Conservation (phyloP, 2,797 vertebrate species). For the Semotilus atromaculatus region DNA sequence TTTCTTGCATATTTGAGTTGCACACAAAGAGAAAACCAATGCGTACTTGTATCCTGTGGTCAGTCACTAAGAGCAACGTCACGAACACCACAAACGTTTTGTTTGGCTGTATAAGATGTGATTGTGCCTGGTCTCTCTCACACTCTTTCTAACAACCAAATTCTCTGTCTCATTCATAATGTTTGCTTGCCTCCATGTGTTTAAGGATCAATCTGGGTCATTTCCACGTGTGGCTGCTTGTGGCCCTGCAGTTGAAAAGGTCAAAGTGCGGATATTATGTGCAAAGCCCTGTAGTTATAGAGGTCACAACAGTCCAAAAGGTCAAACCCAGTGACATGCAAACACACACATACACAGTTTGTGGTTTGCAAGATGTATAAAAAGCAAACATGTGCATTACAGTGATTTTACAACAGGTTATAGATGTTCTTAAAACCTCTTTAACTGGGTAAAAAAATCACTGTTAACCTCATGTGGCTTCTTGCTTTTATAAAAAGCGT, state of each 20-base stretch:
- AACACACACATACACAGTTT: constrained; percentile 1
- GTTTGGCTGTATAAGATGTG: neutral
- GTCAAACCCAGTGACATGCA: constrained; percentile 59
- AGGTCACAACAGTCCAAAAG: constrained; percentile 68
- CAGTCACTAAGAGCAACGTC: neutral
- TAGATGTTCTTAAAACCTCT: neutral
- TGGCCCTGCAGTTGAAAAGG: constrained; percentile 61
- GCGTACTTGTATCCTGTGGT: neutral
- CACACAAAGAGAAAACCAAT: neutral
- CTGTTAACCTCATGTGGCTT: neutral
- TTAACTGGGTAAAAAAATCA: neutral
- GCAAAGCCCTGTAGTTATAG: constrained; percentile 59
- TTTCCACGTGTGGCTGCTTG: constrained; percentile 61
- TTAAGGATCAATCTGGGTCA: constrained; percentile 58
- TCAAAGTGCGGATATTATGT: constrained; percentile 64
- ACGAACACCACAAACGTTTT: neutral
- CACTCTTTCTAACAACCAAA: constrained; percentile 15
- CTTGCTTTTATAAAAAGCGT: neutral
- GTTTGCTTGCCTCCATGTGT: constrained; percentile 53
- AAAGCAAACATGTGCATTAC: neutral
- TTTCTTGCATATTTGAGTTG: neutral
- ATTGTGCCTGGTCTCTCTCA: neutral
- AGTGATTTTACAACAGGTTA: constrained; percentile 14
- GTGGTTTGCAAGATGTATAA: neutral
- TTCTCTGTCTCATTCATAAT: constrained; percentile 50